Evolutionary conservation across 2,888 invertebrate species (phyloP), one percentile per base, ranked within the genome.

Genomic region (Heliconius ethilla): DNA sequence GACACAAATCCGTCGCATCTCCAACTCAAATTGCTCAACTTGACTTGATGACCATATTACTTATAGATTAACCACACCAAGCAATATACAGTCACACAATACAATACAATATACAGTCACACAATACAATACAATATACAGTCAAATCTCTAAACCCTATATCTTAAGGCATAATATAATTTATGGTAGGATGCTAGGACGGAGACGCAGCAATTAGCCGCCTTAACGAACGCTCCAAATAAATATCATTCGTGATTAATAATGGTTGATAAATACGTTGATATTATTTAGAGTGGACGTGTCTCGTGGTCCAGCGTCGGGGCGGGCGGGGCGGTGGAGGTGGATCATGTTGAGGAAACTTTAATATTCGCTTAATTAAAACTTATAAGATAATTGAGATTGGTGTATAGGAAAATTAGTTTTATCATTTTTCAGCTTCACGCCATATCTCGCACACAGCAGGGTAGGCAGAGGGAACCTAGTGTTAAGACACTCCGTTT

Each of bases 171-270:
- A 79, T 84, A 81, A 86, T 85, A 89, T 93, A 93, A 94, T 93
- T 94, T 92, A 94, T 92, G 89, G 89, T 89, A 85, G 87, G 87
- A 88, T 88, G 89, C 89, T 83, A 87, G 89, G 89, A 89, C 88
- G 87, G 88, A 89, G 92, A 92, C 90, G 90, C 88, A 84, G 92
- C 93, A 94, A 94, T 94, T 94, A 94, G 94, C 91, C 84, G 87
- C 85, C 89, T 90, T 93, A 94, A 93, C 93, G 93, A 93, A 93
- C 91, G 90, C 89, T 89, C 90, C 89, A 91, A 93, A 93, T 93
- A 91, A 93, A 93, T 93, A 93, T 92, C 89, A 92, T 92, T 92
- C 88, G 85, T 92, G 92, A 93, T 93, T 91, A 92, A 93, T 92
- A 87, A 83, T 80, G 81, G 84, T 83, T 90, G 91, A 93, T 92